phyloP scores from a whole-genome alignment of 2,113 vertebrate species.

The Ascaphus truei region DNA sequence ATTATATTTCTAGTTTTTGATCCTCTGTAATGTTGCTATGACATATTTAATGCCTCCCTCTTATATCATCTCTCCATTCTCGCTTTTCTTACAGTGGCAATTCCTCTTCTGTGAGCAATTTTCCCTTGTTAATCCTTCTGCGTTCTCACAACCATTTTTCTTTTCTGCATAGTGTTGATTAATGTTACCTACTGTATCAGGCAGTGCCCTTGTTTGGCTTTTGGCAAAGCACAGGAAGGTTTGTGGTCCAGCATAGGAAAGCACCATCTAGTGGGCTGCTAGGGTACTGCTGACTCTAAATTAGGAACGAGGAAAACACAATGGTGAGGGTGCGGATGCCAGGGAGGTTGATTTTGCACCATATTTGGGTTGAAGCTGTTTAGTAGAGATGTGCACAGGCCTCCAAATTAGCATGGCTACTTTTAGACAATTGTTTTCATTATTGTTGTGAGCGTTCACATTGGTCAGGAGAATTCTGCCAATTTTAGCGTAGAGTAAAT shows the following conservation, averaged over 20 bases:
- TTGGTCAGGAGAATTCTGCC: no score
- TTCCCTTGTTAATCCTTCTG: not conserved
- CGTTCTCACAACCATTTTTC: not conserved
- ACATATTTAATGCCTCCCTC: no score
- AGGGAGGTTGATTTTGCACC: not conserved
- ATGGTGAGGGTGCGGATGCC: not conserved
- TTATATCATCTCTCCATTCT: not conserved
- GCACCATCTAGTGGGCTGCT: constrained; percentile 6
- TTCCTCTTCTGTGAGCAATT: not conserved
- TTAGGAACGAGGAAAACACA: not conserved
- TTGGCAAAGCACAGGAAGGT: no score
- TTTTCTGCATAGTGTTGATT: not conserved
- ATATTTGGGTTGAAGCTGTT: not conserved
- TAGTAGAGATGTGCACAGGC: not conserved
- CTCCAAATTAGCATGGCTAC: no score
- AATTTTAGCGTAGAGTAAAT: no score
- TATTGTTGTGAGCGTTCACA: no score
- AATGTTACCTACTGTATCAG: not conserved
- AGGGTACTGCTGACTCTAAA: not conserved
- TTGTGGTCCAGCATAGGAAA: not conserved
- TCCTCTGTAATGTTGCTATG: no score
- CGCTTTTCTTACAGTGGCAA: not conserved
- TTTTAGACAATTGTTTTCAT: no score
- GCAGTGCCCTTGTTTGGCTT: not conserved
- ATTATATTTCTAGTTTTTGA: no score